phyloP scores from a whole-genome alignment of 92 coral and sea anemone genomes.

The Nematostella vectensis region DNA sequence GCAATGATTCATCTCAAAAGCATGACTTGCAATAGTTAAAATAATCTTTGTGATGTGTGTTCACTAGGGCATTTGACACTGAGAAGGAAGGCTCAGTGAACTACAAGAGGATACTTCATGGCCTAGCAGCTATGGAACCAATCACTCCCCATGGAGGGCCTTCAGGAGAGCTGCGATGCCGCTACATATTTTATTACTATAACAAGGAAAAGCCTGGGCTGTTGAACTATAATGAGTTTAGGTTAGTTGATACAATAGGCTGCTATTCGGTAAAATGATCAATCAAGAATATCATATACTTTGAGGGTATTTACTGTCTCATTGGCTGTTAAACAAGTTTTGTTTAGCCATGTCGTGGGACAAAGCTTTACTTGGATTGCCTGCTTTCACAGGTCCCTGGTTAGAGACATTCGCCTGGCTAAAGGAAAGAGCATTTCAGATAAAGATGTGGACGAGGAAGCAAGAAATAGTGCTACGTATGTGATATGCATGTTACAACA shows the following conservation, averaged over 20 bases:
- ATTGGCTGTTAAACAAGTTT: no score
- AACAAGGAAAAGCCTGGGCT: conserved; percentile 28
- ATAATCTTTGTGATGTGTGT: background rate
- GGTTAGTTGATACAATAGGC: conserved; percentile 21
- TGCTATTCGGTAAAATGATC: no score
- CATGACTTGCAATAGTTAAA: no score
- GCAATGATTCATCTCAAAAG: no score
- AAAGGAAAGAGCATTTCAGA: conserved; percentile 37
- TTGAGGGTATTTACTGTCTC: no score
- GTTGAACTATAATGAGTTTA: conserved; percentile 51
- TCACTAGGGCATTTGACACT: conserved; percentile 55
- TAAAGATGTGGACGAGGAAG: conserved; percentile 20
- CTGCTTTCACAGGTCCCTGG: conserved; percentile 42
- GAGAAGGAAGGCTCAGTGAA: conserved; percentile 19
- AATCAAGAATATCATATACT: no score
- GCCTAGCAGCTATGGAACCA: conserved; percentile 84
- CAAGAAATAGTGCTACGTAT: conserved; percentile 40
- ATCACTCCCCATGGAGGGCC: conserved; percentile 75
- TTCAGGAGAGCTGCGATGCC: conserved; percentile 74
- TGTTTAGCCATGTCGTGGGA: no score
- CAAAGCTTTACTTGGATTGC: no score
- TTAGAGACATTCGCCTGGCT: conserved; percentile 45
- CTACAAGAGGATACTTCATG: conserved; percentile 36
- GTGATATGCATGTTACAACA: background rate
- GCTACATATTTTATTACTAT: conserved; percentile 67